These are phyloP conservation scores for Streblospio benedicti DNA, from an alignment of 1,140 invertebrate species.

Conservation along the genomic window DNA sequence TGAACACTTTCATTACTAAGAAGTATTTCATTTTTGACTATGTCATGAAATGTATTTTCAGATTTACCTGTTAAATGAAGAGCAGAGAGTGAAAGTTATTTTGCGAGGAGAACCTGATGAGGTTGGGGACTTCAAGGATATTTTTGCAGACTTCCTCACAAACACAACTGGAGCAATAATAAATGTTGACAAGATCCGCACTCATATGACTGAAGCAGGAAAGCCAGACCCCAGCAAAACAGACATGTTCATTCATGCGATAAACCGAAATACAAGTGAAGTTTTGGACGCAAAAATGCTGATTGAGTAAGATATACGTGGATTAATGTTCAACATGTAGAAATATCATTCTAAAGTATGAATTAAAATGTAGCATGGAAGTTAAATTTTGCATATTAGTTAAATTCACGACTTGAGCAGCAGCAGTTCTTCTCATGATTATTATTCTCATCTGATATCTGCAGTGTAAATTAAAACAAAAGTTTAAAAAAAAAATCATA, in stretches of 20 bases:
- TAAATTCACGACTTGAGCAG: neutral
- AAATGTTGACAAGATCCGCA: conserved; percentile 84
- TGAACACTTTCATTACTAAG: too few species aligned
- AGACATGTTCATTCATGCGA: conserved; percentile 85
- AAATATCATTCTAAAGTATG: neutral
- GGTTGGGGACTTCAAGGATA: conserved; percentile 66
- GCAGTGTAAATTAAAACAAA: neutral
- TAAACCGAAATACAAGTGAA: conserved; percentile 78
- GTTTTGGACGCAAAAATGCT: conserved; percentile 61
- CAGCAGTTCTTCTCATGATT: neutral
- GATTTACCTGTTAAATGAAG: conserved; percentile 83
- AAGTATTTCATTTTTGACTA: too few species aligned
- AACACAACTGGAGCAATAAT: conserved; percentile 83
- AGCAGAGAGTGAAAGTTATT: conserved; percentile 85
- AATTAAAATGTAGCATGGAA: neutral
- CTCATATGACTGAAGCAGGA: conserved; percentile 83
- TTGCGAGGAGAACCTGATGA: conserved; percentile 79
- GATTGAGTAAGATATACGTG: conserved; percentile 29
- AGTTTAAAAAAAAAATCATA: too few species aligned
- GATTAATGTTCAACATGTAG: neutral
- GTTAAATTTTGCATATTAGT: neutral
- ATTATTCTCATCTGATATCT: neutral
- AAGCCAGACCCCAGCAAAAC: conserved; percentile 88
- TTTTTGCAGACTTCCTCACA: conserved; percentile 70
- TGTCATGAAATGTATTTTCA: conserved; percentile 27